Conservation (phyloP, 2,888 invertebrate genomes). For the Nebria brevicollis region DNA sequence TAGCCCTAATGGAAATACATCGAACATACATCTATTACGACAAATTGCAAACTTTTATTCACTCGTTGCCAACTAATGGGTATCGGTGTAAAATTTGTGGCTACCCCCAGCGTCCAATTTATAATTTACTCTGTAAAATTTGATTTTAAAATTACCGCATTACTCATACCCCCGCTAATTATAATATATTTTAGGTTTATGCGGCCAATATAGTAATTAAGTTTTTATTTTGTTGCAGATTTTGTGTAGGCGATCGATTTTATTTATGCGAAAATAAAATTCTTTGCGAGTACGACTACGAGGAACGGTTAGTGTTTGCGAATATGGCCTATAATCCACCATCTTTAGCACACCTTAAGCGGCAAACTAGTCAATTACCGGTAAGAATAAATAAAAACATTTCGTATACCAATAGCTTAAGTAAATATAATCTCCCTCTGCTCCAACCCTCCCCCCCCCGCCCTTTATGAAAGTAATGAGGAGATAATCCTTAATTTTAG, state of each 20-base stretch:
- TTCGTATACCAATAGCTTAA: background rate
- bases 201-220: background rate
- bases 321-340: conserved; percentile 93
- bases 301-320: conserved; percentile 93
- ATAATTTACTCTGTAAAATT: background rate
- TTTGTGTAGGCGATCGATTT: conserved; percentile 97
- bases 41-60: background rate
- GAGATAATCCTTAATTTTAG: conserved; percentile 3
- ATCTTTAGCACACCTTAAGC: conserved; percentile 81
- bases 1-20: conserved; percentile 35
- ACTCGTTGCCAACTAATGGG: background rate
- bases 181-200: background rate
- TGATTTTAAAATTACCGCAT: background rate
- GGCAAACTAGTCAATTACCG: conserved; percentile 74
- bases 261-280: conserved; percentile 98
- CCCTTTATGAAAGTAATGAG: no score
- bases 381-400: conserved; percentile 60
- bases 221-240: conserved; percentile 72
- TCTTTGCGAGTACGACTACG: conserved; percentile 97
- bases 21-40: conserved; percentile 9
- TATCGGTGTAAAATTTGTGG: background rate
- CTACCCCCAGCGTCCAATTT: background rate
- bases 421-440: background rate
- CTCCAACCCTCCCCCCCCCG: background rate
- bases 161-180: background rate